phyloP scores from a whole-genome alignment of 2,113 vertebrate species.

The Oenanthe melanoleuca region DNA sequence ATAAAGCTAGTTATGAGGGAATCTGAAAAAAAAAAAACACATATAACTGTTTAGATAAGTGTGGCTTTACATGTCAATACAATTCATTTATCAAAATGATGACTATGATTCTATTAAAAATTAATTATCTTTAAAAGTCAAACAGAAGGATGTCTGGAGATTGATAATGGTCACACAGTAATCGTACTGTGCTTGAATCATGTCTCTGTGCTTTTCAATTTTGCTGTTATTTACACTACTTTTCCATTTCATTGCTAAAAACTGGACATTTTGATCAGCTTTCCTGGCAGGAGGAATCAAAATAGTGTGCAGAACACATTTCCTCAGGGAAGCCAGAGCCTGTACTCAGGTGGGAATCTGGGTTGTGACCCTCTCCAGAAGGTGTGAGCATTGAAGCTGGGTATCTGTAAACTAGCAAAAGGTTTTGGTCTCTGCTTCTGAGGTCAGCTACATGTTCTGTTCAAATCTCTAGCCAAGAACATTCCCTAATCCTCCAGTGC shows the following conservation, averaged over 20 bases:
- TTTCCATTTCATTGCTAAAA: background rate
- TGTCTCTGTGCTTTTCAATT: background rate
- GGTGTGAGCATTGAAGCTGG: background rate
- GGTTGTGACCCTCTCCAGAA: background rate
- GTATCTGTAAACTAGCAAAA: background rate
- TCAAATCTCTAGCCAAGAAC: background rate
- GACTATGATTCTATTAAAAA: background rate
- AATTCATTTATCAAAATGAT: background rate
- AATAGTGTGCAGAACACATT: background rate
- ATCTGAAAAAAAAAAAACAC: background rate
- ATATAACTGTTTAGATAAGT: background rate
- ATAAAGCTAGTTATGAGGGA: background rate
- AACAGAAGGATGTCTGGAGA: background rate
- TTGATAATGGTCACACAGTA: background rate
- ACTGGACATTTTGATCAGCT: background rate
- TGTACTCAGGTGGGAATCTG: background rate
- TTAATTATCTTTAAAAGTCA: background rate
- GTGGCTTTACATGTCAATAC: background rate
- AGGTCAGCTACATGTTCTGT: background rate
- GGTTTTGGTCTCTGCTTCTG: background rate
- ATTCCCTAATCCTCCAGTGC: background rate
- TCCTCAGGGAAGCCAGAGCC: background rate
- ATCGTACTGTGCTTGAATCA: background rate
- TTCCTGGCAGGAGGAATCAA: background rate
- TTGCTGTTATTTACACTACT: background rate